phyloP scores from a whole-genome alignment of 2,797 vertebrate genomes.

The Odontamblyopus rebecca region DNA sequence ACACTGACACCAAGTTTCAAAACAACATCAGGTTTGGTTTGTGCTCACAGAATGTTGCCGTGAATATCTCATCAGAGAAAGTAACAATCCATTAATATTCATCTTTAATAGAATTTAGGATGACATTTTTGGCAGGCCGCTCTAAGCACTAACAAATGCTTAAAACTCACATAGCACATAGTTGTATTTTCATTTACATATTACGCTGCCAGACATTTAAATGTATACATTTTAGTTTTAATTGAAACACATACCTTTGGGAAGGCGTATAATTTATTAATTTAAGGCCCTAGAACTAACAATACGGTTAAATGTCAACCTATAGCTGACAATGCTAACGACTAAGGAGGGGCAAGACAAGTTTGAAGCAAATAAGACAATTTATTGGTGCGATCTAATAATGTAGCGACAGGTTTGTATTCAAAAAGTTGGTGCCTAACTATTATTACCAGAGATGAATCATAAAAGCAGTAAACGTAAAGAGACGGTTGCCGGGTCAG shows the following conservation, averaged over 20 bases:
- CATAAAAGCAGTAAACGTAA: not conserved
- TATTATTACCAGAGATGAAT: not conserved
- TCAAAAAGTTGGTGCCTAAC: not conserved
- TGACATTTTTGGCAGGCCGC: not conserved
- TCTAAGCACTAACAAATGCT: slow-evolving; percentile 25
- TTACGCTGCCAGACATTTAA: not conserved
- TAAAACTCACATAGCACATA: not conserved
- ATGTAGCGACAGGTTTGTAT: not conserved
- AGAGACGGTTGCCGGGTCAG: slow-evolving; percentile 34
- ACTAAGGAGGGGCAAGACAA: slow-evolving; percentile 64
- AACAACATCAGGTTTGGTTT: slow-evolving; percentile 48
- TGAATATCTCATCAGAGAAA: not conserved
- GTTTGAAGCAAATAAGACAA: slow-evolving; percentile 33
- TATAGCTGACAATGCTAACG: slow-evolving; percentile 45
- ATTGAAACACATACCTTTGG: not conserved
- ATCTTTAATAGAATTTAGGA: not conserved
- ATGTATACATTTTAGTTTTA: not conserved
- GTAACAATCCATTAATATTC: not conserved
- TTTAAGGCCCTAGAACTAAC: not conserved
- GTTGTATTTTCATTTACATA: not conserved
- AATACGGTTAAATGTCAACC: slow-evolving; percentile 16
- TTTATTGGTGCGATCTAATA: not conserved
- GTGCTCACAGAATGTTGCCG: not conserved
- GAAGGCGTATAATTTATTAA: not conserved
- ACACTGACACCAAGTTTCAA: slow-evolving; percentile 58